Base-by-base conservation (phyloP, 2,888 invertebrate species). In the Lepeophtheirus nordmannii region DNA sequence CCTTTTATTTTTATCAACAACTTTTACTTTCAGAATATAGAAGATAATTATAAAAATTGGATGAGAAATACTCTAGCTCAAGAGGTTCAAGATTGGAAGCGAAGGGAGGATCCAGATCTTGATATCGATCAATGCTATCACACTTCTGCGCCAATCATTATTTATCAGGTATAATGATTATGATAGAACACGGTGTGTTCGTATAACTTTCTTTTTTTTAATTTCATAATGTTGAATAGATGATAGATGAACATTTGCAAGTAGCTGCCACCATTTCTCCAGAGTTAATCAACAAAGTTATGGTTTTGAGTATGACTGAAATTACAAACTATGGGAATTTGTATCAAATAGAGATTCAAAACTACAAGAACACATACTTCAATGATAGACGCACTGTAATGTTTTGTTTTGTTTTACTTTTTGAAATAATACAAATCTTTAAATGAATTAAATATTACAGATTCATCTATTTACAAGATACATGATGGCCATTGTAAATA, bases 181-280 rank as follows among this genome's bases (percentile, higher is more conserved):
- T 5, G 7, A 30, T 30, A 5, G 7, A n/a, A n/a, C n/a, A n/a
- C n/a, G n/a, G n/a, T n/a, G n/a, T n/a, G n/a, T n/a, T n/a, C n/a
- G n/a, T n/a, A n/a, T n/a, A n/a, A n/a, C n/a, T 30, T 30, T 5
- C 7, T 30, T 30, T 5, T 30, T 30, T 30, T 7, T 30, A 30
- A 30, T 30, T 30, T 7, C 30, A 30, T 5, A 2, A 5, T 30
- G 30, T 30, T 77, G 30, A 30, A 7, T 30, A 30, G 30, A 97
- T 98, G 96, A 89, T 97, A 69, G 91, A 94, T 77, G 96, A 97
- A 78, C 92, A 94, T 80, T 80, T 97, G 68, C 86, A 89, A 74
- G 82, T 83, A 0, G 78, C 81, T 2, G 78, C 78, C 72, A 80
- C 80, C 8, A 80, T 80, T 20, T 58, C 30, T n/a, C 38, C 23